Conservation (phyloP, 2,113 vertebrate species). For the Larimichthys crocea region DNA sequence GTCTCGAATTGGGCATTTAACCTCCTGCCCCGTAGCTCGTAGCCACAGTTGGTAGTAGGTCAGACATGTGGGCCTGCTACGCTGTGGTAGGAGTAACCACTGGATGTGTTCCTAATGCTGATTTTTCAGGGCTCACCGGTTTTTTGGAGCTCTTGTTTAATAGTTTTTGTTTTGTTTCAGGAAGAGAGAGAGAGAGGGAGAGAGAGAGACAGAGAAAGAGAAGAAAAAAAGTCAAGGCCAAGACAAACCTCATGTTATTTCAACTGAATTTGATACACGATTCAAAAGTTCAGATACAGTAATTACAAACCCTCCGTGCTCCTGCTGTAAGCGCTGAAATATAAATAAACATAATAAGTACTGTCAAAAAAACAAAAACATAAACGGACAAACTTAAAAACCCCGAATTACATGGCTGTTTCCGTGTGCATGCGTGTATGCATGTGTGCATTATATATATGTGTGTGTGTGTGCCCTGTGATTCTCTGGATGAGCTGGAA, state of each 20-base stretch:
- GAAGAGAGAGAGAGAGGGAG: neutral
- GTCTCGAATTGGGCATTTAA: constrained; percentile 75
- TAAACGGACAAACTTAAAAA: constrained; percentile 70
- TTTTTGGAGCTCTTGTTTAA: constrained; percentile 66
- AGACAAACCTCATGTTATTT: constrained; percentile 61
- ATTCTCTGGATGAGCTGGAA: constrained; percentile 76
- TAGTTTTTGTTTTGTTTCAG: constrained; percentile 71
- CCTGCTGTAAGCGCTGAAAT: constrained; percentile 70
- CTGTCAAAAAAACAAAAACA: constrained; percentile 80
- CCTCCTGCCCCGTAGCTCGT: constrained; percentile 61
- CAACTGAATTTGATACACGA: constrained; percentile 71
- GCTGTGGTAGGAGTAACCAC: constrained; percentile 34
- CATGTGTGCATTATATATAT: constrained; percentile 15
- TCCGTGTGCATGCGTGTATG: constrained; percentile 42
- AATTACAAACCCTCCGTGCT: constrained; percentile 80
- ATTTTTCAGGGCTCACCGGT: constrained; percentile 55
- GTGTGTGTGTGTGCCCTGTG: constrained; percentile 53
- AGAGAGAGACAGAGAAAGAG: too few species aligned
- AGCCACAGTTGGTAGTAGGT: constrained; percentile 62
- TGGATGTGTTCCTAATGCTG: constrained; percentile 42
- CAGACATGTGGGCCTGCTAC: constrained; percentile 52
- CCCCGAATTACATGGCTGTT: constrained; percentile 69
- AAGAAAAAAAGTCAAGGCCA: constrained; percentile 20
- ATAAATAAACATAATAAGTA: constrained; percentile 87
- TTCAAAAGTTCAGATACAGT: constrained; percentile 72